phyloP scores from a whole-genome alignment of 1,140 invertebrate genomes.

The Aplysia californica region DNA sequence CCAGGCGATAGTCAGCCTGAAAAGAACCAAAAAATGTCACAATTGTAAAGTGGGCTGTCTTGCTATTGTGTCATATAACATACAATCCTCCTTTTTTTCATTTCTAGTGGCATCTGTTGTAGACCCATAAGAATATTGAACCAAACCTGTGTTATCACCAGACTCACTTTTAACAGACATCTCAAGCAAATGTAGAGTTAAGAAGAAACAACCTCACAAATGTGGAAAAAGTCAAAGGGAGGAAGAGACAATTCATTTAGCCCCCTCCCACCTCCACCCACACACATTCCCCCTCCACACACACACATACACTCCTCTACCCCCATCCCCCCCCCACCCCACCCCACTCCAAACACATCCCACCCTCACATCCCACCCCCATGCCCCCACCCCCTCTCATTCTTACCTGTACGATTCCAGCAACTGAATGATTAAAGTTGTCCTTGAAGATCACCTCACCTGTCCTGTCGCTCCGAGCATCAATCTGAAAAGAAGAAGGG shows the following conservation, averaged over 20 bases:
- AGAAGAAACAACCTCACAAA: background rate
- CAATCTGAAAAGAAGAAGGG: constrained; percentile 71
- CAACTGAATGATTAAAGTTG: constrained; percentile 78
- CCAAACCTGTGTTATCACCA: background rate
- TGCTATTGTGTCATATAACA: background rate
- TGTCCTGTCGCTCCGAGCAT: constrained; percentile 81
- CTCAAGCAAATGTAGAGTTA: background rate
- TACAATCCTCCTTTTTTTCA: no score
- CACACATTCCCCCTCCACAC: no score
- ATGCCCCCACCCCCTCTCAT: no score
- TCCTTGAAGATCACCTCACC: constrained; percentile 91
- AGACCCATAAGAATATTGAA: background rate
- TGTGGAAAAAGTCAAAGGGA: background rate
- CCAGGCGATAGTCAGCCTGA: constrained; percentile 82
- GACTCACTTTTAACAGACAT: no score
- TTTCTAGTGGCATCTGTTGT: no score
- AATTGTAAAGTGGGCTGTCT: background rate
- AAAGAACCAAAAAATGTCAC: no score
- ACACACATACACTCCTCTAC: background rate
- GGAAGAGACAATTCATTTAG: no score
- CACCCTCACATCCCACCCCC: no score
- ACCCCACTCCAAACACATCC: no score
- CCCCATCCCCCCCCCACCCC: no score
- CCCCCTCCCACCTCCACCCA: no score
- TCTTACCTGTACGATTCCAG: constrained; percentile 80